phyloP scores from a whole-genome alignment of 1,140 invertebrate species.

The Tribolium madens region DNA sequence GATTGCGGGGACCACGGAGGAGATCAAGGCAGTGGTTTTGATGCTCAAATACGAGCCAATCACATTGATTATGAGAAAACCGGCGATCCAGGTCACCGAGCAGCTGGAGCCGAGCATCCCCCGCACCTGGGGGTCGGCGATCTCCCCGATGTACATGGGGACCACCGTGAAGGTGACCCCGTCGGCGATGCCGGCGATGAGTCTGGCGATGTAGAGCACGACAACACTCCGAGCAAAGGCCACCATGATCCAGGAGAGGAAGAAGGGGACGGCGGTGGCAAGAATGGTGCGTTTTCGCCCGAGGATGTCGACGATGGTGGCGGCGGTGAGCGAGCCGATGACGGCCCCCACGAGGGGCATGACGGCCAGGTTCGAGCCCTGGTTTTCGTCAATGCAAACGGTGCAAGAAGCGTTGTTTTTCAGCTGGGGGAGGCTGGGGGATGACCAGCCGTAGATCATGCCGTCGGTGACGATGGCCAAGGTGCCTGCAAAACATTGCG shows the following conservation, averaged over 20 bases:
- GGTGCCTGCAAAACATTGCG: slow-evolving; percentile 54
- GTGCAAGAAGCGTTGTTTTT: slow-evolving; percentile 48
- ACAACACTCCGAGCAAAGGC: slow-evolving; percentile 67
- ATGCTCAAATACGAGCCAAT: slow-evolving; percentile 75
- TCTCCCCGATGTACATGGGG: slow-evolving; percentile 76
- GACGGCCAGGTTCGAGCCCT: slow-evolving; percentile 75
- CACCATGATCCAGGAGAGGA: slow-evolving; percentile 75
- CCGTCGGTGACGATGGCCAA: slow-evolving; percentile 59
- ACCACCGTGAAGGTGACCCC: slow-evolving; percentile 75
- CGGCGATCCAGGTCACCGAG: slow-evolving; percentile 66
- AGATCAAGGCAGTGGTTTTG: slow-evolving; percentile 71
- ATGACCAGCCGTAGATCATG: slow-evolving; percentile 62
- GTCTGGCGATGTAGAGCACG: slow-evolving; percentile 67
- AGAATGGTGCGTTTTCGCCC: slow-evolving; percentile 78
- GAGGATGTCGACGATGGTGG: slow-evolving; percentile 67
- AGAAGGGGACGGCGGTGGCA: slow-evolving; percentile 70
- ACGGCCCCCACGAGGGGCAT: slow-evolving; percentile 66
- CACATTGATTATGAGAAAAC: slow-evolving; percentile 76
- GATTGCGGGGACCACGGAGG: slow-evolving; percentile 70
- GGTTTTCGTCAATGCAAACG: slow-evolving; percentile 68
- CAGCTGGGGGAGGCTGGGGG: slow-evolving; percentile 57
- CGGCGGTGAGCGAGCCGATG: slow-evolving; percentile 65
- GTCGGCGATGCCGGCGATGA: slow-evolving; percentile 75
- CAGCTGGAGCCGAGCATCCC: slow-evolving; percentile 67
- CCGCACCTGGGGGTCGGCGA: slow-evolving; percentile 75